Conservation (phyloP, 2,113 vertebrate species). For the Anthoscopus minutus region DNA sequence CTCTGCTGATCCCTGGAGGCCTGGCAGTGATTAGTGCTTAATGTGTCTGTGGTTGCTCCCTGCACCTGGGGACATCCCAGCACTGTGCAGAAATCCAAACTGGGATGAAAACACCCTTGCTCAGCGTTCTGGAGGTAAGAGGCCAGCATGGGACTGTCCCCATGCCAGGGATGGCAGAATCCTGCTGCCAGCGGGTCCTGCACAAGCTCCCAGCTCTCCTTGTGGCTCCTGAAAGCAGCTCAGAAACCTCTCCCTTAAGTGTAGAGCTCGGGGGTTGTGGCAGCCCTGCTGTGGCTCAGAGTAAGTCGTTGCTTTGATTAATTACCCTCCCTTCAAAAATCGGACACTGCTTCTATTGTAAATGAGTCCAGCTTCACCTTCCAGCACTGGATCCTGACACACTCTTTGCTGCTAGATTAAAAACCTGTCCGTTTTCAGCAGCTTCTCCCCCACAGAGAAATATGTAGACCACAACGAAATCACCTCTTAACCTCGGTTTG, state of each 20-base stretch:
- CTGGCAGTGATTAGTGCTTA: neutral
- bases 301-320: constrained; percentile 10
- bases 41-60: neutral
- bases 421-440: neutral
- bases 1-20: neutral
- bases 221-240: neutral
- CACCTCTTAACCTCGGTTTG: neutral
- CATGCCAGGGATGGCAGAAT: neutral
- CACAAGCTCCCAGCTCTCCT: neutral
- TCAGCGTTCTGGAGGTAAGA: neutral
- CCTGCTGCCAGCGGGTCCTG: neutral
- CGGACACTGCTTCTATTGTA: neutral
- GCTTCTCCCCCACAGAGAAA: neutral
- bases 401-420: constrained; percentile 15
- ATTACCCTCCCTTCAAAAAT: constrained; percentile 4
- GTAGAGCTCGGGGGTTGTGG: accelerated
- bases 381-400: neutral
- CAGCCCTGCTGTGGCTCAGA: neutral
- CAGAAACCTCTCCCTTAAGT: neutral
- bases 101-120: neutral
- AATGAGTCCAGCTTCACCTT: constrained; percentile 40
- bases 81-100: neutral
- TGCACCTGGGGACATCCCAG: neutral
- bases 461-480: neutral
- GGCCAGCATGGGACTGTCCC: neutral